phyloP scores from a whole-genome alignment of 2,888 invertebrate species.

The Opisthograptis luteolata region DNA sequence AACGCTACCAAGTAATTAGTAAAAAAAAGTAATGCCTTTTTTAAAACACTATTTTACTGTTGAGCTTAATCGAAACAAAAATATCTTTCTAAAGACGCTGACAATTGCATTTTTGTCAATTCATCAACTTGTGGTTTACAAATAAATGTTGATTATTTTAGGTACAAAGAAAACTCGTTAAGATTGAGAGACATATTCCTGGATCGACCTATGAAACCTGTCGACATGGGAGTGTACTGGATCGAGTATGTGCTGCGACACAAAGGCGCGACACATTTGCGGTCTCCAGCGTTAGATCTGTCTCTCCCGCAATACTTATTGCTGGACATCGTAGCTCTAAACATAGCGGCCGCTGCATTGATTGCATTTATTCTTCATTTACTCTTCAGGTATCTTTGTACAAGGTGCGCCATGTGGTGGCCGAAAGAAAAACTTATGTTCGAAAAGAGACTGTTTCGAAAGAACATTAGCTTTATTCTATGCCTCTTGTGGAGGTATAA shows the following conservation, averaged over 20 bases:
- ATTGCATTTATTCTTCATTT: conserved; percentile 65
- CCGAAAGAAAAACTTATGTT: conserved; percentile 65
- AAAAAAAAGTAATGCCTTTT: too few species aligned
- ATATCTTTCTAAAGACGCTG: too few species aligned
- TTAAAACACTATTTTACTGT: too few species aligned
- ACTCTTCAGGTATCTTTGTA: conserved; percentile 71
- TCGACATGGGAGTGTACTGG: conserved; percentile 87
- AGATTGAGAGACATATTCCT: conserved; percentile 78
- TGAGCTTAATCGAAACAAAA: too few species aligned
- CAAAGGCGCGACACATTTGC: conserved; percentile 79
- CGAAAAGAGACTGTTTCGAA: conserved; percentile 67
- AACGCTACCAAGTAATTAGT: too few species aligned
- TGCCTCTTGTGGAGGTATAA: conserved; percentile 74
- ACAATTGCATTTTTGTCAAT: not conserved
- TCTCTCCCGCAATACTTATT: conserved; percentile 73
- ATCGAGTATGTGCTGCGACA: conserved; percentile 86
- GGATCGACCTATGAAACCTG: conserved; percentile 83
- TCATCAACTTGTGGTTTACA: not conserved
- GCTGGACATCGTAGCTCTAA: conserved; percentile 68
- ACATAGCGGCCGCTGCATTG: conserved; percentile 55
- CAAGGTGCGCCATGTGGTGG: conserved; percentile 73
- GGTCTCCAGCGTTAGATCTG: conserved; percentile 79
- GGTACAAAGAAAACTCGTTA: conserved; percentile 80
- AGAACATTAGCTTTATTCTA: conserved; percentile 63
- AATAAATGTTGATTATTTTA: conserved; percentile 48